Evolutionary conservation across 2,888 invertebrate species (phyloP), one percentile per base, ranked within the genome.

Genomic region (Atherix ibis): DNA sequence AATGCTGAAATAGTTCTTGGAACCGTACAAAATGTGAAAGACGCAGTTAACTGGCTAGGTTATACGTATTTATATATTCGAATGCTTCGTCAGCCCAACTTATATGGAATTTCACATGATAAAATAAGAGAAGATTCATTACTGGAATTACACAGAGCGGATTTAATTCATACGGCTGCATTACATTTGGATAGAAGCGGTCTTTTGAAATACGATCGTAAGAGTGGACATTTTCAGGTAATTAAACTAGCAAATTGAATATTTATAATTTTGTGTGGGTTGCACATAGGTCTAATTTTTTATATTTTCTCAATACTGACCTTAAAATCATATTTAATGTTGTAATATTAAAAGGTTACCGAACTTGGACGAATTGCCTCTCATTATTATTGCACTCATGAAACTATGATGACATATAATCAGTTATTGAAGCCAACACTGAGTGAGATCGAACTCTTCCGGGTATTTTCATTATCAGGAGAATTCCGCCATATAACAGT

Each of bases 1-100:
- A 98, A 98, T 61, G 98, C 98, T 0, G 98, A 99, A 66, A 74
- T 97, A 17, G 97, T 98, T 0, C 67, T 97, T 6, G 98, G 97
- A 1, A 91, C 91, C 0, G 80, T 98, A 18, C 70, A 70, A 45
- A 88, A 79, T 54, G 74, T 95, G 1, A 71, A 79, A 45, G 91
- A 92, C 51, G 91, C 88, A 0, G 82, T 87, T 1, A 77, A 76
- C 18, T 92, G 91, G 91, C 56, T 91, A 41, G 92, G 92, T 0
- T 98, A 98, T 58, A 91, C 94, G 0, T 98, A 98, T 58, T 69
- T 99, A 2, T 98, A 94, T 56, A 84, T 98, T 15, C 63, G 95
- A 27, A 94, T 98, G 95, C 62, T 92, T 29, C 71, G 89, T 0
- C 80, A 85, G 48, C 92, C 95, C 0, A 74, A 75, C 0, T 58